Evolutionary conservation across 2,113 vertebrate genomes (phyloP).

Genomic region (Strix uralensis): DNA sequence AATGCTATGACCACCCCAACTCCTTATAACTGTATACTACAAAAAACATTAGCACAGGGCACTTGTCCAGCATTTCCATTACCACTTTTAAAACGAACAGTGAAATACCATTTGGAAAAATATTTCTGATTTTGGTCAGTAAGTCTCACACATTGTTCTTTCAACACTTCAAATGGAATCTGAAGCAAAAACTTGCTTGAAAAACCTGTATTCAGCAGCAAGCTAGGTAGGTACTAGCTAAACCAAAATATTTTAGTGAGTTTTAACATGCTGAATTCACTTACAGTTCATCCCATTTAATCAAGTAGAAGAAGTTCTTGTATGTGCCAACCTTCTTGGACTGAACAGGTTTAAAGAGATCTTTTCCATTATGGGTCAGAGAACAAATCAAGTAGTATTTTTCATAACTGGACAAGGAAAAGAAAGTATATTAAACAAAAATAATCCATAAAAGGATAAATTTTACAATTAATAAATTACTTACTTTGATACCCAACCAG

Average conservation of each 20-base stretch:
- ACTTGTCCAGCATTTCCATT: neutral
- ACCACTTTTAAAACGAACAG: neutral
- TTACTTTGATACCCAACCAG: slow-evolving; percentile 92
- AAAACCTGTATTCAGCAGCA: neutral
- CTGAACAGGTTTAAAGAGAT: slow-evolving; percentile 95
- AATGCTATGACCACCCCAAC: neutral
- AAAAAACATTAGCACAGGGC: neutral
- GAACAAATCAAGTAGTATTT: slow-evolving; percentile 96
- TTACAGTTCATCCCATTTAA: slow-evolving; percentile 99
- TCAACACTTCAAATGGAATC: neutral
- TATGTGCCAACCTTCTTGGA: slow-evolving; percentile 97
- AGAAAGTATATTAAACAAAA: neutral
- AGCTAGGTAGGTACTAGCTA: neutral
- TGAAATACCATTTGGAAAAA: neutral
- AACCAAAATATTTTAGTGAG: neutral
- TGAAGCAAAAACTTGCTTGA: neutral
- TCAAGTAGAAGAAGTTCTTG: slow-evolving; percentile 95
- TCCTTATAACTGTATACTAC: neutral
- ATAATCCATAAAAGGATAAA: neutral
- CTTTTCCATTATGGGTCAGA: slow-evolving; percentile 91
- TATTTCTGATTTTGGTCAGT: neutral
- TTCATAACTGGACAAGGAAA: slow-evolving; percentile 83
- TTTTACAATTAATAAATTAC: slow-evolving; percentile 13
- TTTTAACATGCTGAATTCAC: slow-evolving; percentile 55
- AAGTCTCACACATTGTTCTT: neutral